Evolutionary conservation across 2,113 vertebrate genomes (phyloP).

Genomic region (Brachyistius frenatus): DNA sequence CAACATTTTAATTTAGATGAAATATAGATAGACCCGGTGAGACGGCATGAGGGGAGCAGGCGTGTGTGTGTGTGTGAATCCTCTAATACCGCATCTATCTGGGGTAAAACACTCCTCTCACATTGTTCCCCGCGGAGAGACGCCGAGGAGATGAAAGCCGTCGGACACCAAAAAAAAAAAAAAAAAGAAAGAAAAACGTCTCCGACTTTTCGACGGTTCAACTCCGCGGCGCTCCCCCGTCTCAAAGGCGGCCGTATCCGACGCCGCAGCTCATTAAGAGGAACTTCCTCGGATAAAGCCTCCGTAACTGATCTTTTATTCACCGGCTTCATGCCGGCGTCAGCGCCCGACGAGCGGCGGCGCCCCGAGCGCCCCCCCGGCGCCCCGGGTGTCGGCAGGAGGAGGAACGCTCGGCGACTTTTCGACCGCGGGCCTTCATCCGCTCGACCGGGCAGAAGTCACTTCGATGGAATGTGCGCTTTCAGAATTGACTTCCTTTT

Average conservation of each 20-base stretch:
- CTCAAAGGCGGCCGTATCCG: conserved; percentile 51
- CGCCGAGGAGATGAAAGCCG: conserved; percentile 10
- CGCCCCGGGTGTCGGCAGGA: too few species aligned
- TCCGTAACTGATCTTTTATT: conserved; percentile 70
- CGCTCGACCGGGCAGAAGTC: background rate
- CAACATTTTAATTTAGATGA: conserved; percentile 77
- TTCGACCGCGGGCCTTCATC: background rate
- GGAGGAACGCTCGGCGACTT: too few species aligned
- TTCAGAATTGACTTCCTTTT: background rate
- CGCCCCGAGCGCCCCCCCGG: too few species aligned
- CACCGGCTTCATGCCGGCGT: conserved; percentile 44
- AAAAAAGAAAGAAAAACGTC: too few species aligned
- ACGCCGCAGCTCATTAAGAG: conserved; percentile 67
- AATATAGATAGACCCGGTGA: conserved; percentile 65
- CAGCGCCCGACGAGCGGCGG: conserved; percentile 47
- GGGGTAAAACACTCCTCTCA: conserved; percentile 49
- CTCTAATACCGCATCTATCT: conserved; percentile 37
- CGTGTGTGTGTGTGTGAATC: conserved; percentile 31
- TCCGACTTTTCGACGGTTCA: conserved; percentile 52
- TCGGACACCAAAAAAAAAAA: background rate
- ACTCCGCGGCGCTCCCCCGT: conserved; percentile 2
- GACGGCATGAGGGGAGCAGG: conserved; percentile 23
- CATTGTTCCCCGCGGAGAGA: conserved; percentile 45
- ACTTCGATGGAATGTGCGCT: background rate
- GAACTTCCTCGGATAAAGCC: conserved; percentile 65